Evolutionary conservation across 2,113 vertebrate genomes (phyloP).

Genomic region (Lanius ludovicianus): DNA sequence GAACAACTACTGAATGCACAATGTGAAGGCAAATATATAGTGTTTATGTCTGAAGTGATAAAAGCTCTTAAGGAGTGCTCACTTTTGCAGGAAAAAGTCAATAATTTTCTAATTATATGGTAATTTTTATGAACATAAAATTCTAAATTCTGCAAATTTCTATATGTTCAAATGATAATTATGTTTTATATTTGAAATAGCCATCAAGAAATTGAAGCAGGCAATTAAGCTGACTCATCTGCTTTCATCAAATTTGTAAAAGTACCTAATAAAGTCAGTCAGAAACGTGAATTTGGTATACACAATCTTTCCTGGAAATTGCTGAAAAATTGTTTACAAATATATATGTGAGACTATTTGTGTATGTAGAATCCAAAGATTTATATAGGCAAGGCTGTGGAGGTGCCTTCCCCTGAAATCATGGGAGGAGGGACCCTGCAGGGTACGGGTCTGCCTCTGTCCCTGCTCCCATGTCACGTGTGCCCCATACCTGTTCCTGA

Average conservation of each 20-base stretch:
- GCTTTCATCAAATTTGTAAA: constrained; percentile 24
- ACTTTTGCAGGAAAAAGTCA: not conserved
- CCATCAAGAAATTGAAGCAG: not conserved
- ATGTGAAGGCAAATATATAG: not conserved
- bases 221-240: constrained; percentile 37
- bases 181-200: not conserved
- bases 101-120: not conserved
- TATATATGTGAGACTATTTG: not conserved
- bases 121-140: not conserved
- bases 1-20: not conserved
- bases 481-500: too few species aligned
- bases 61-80: not conserved
- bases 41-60: not conserved
- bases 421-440: too few species aligned
- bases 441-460: too few species aligned
- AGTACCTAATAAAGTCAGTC: not conserved
- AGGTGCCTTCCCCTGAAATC: too few species aligned
- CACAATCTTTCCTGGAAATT: not conserved
- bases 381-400: not conserved
- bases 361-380: not conserved
- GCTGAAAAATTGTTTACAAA: not conserved
- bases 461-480: too few species aligned
- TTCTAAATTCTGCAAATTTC: not conserved
- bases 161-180: not conserved
- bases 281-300: not conserved